A percentile compares a stretch with the other conserved stretches of the same genome.
phyloP scores from a whole-genome alignment of 1,140 invertebrate species.

The Musca vetustissima region DNA sequence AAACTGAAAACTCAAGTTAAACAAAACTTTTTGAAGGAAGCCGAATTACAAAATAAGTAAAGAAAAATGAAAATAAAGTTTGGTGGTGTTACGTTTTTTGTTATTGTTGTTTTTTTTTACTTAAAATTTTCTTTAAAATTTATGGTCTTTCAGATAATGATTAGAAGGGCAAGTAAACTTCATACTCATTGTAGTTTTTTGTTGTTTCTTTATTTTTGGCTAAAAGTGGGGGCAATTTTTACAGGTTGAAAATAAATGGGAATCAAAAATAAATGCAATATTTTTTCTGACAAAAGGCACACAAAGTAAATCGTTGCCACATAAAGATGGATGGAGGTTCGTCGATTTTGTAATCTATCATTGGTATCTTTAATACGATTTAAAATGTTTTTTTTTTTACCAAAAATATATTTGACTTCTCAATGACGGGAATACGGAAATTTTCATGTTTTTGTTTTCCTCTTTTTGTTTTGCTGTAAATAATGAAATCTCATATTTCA shows the following conservation, averaged over 20 bases:
- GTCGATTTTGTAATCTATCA: neutral
- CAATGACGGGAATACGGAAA: neutral
- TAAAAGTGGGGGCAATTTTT: neutral
- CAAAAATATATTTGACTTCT: neutral
- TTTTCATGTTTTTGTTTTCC: neutral
- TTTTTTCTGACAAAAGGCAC: too few species aligned
- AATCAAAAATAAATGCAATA: constrained; percentile 1
- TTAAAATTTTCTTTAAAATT: constrained; percentile 15
- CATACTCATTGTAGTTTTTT: neutral
- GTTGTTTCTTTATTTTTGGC: too few species aligned
- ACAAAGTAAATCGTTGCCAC: neutral
- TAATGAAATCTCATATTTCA: neutral
- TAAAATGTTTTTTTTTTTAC: too few species aligned
- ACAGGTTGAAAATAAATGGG: constrained; percentile 21
- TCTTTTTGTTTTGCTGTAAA: too few species aligned
- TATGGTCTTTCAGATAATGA: constrained; percentile 20
- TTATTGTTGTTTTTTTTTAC: constrained; percentile 6
- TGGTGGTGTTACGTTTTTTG: constrained; percentile 19
- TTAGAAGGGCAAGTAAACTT: constrained; percentile 17
- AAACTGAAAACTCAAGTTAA: too few species aligned
- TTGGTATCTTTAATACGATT: neutral
- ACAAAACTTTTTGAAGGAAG: too few species aligned
- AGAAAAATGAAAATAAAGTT: constrained; percentile 1
- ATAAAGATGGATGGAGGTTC: neutral
- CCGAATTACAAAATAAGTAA: too few species aligned